Evolutionary conservation across 2,888 invertebrate genomes (phyloP).

Genomic region (Caenorhabditis becei): DNA sequence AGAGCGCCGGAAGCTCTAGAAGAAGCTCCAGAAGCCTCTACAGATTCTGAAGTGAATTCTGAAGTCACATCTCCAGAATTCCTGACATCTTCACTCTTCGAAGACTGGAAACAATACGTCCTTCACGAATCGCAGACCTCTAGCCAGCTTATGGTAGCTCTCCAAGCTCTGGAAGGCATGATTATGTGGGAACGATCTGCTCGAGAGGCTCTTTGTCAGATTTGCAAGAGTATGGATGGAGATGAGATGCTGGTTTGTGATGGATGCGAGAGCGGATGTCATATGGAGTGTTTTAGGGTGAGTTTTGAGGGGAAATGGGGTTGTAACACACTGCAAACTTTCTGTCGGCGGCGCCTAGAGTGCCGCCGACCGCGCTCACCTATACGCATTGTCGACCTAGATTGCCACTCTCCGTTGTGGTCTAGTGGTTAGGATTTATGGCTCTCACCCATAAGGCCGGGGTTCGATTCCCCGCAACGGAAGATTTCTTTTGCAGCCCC

Average conservation of each 20-base stretch:
- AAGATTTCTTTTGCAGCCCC: conserved; percentile 86
- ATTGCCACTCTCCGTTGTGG: conserved; percentile 45
- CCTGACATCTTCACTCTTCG: conserved; percentile 30
- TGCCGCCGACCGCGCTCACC: too few relatives aligned
- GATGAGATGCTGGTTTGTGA: conserved; percentile 95
- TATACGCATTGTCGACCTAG: background rate
- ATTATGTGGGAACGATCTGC: conserved; percentile 99
- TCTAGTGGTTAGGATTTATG: conserved; percentile 71
- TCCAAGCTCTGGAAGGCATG: conserved; percentile 89
- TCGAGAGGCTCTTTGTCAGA: conserved; percentile 93
- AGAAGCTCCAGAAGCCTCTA: too few relatives aligned
- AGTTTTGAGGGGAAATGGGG: too few relatives aligned
- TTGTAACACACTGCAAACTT: too few relatives aligned
- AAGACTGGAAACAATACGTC: conserved; percentile 91
- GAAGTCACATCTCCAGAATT: background rate
- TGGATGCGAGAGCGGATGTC: conserved; percentile 98
- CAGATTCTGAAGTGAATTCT: background rate
- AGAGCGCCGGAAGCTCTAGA: background rate
- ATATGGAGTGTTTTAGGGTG: conserved; percentile 96
- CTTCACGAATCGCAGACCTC: conserved; percentile 88
- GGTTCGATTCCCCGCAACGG: conserved; percentile 70
- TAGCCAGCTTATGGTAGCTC: conserved; percentile 91
- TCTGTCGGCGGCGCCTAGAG: too few relatives aligned
- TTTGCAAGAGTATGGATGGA: conserved; percentile 96
- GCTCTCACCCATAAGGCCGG: conserved; percentile 71